Conservation (phyloP, 2,797 vertebrate genomes). For the Pogoniulus pusillus region DNA sequence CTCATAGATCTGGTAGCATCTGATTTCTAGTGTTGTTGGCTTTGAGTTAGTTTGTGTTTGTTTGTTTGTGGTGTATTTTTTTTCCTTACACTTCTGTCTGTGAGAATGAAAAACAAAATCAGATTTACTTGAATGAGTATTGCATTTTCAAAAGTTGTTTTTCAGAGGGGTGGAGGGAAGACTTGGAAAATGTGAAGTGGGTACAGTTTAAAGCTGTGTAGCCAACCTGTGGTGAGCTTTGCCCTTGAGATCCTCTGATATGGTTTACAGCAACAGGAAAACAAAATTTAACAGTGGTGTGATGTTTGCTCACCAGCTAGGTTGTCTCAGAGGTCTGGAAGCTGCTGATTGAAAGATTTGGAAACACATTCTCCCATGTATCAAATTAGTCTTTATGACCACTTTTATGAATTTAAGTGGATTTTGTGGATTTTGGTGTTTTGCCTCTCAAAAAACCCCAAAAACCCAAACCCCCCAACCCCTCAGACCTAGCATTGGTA, state of each 20-base stretch:
- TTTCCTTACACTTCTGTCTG: not conserved
- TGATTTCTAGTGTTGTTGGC: not conserved
- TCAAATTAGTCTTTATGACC: not conserved
- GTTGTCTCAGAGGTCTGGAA: not conserved
- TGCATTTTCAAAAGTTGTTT: not conserved
- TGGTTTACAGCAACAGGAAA: not conserved
- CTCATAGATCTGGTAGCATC: not conserved
- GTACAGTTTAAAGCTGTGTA: not conserved
- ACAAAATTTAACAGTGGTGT: not conserved
- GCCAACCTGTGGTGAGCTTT: not conserved
- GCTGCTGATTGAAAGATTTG: not conserved
- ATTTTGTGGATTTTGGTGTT: not conserved
- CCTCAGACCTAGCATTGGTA: not conserved
- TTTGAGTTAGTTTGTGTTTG: not conserved
- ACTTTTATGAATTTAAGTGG: not conserved
- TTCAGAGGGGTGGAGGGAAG: rapidly evolving
- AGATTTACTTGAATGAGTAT: not conserved
- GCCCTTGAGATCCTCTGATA: not conserved
- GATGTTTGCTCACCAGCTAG: not conserved
- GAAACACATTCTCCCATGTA: not conserved
- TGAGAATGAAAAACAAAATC: not conserved
- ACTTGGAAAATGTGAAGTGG: not conserved
- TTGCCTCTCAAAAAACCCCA: not conserved
- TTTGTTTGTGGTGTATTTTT: not conserved
- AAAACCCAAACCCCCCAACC: too few species aligned